A percentile compares a stretch with the other conserved stretches of the same genome.
Conservation (phyloP, 2,888 invertebrate genomes). For the Eupithecia subfuscata region DNA sequence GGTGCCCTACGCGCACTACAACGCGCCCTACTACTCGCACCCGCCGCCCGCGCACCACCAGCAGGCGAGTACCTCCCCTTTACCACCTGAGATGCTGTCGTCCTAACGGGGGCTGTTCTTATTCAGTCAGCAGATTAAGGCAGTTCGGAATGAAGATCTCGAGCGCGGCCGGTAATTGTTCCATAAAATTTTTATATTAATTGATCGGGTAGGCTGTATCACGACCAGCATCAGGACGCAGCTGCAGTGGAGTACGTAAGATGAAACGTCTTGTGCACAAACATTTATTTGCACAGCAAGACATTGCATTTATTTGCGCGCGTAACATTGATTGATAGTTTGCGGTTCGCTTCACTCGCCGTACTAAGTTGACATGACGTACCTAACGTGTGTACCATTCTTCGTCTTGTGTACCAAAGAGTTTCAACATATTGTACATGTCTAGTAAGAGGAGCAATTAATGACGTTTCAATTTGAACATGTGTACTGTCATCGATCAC, state of each 20-base stretch:
- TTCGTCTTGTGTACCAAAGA: too few relatives aligned
- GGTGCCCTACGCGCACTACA: conserved; percentile 62
- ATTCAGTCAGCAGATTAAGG: not conserved
- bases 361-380: too few relatives aligned
- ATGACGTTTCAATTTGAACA: not conserved
- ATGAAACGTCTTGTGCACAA: not conserved
- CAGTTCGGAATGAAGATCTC: not conserved
- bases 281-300: not conserved
- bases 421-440: too few relatives aligned
- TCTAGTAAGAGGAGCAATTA: not conserved
- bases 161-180: not conserved
- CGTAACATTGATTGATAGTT: too few relatives aligned
- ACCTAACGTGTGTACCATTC: too few relatives aligned
- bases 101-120: not conserved
- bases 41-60: conserved; percentile 79
- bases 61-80: conserved; percentile 54
- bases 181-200: too few relatives aligned
- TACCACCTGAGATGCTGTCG: not conserved
- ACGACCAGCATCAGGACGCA: too few relatives aligned
- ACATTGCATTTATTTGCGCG: not conserved
- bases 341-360: too few relatives aligned
- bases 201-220: not conserved
- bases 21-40: conserved; percentile 71
- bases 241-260: not conserved
- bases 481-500: too few relatives aligned